phyloP scores from a whole-genome alignment of 2,113 vertebrate genomes.

The Cebus imitator region DNA sequence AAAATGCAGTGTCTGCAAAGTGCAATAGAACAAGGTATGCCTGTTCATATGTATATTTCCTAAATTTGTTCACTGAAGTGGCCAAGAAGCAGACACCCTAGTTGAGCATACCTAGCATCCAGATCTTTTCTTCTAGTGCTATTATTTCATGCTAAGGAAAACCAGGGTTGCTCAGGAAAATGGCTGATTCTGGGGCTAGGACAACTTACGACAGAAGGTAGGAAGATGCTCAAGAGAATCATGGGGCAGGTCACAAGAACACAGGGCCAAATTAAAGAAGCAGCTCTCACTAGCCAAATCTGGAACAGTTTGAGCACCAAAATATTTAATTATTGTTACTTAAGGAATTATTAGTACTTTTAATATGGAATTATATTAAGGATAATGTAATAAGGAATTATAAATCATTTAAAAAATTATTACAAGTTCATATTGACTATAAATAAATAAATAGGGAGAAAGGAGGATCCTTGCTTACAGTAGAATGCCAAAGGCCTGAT shows the following conservation, averaged over 20 bases:
- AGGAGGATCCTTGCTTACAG: not conserved
- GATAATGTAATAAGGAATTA: not conserved
- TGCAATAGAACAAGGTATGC: not conserved
- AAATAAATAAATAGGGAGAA: not conserved
- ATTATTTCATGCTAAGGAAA: not conserved
- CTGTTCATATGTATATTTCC: not conserved
- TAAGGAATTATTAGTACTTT: constrained; percentile 26
- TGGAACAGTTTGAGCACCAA: not conserved
- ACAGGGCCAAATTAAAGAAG: not conserved
- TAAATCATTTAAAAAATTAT: not conserved
- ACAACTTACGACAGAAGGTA: not conserved
- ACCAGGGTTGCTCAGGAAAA: not conserved
- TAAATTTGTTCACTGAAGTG: not conserved
- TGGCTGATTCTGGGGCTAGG: not conserved
- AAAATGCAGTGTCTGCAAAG: not conserved
- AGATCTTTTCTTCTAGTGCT: not conserved
- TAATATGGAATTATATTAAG: not conserved
- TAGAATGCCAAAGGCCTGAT: not conserved
- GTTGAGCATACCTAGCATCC: not conserved
- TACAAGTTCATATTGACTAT: not conserved
- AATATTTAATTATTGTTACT: not conserved
- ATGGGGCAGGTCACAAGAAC: not conserved
- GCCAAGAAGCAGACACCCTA: not conserved
- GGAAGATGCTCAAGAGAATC: not conserved
- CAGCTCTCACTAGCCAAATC: not conserved